phyloP scores from a whole-genome alignment of 2,797 vertebrate genomes.

The Pipistrellus kuhlii region DNA sequence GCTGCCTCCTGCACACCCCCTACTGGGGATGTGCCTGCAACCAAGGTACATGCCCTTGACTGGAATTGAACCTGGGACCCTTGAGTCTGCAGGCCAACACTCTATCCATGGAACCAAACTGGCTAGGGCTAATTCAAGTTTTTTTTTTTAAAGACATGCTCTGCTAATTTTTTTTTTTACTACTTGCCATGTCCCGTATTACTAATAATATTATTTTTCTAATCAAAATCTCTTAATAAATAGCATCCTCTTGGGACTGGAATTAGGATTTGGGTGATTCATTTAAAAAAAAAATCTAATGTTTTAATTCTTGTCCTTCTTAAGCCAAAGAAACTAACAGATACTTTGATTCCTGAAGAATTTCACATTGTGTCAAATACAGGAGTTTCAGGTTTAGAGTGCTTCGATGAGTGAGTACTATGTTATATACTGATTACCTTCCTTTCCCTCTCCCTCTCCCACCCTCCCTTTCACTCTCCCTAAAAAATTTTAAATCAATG shows the following conservation, averaged over 20 bases:
- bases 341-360: slow-evolving; percentile 92
- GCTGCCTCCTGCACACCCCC: too few relatives aligned
- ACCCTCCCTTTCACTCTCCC: neutral
- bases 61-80: too few relatives aligned
- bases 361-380: slow-evolving; percentile 93
- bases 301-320: slow-evolving; percentile 42
- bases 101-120: too few relatives aligned
- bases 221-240: slow-evolving; percentile 27
- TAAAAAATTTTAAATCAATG: neutral
- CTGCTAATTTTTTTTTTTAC: neutral
- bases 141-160: neutral
- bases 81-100: too few relatives aligned
- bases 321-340: slow-evolving; percentile 84
- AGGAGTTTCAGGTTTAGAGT: slow-evolving; percentile 90
- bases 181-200: neutral
- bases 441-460: neutral
- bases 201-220: slow-evolving; percentile 44
- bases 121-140: too few relatives aligned
- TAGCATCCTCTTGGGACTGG: neutral
- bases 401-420: slow-evolving; percentile 92
- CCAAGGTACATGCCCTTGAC: too few relatives aligned
- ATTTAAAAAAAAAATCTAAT: neutral
- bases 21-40: too few relatives aligned
- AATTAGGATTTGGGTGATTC: neutral
- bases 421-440: too few relatives aligned